Percentiles rank a stretch among this genome's conserved stretches.
phyloP scores from a whole-genome alignment of 2,888 invertebrate species.

The Drosophila pullipes region DNA sequence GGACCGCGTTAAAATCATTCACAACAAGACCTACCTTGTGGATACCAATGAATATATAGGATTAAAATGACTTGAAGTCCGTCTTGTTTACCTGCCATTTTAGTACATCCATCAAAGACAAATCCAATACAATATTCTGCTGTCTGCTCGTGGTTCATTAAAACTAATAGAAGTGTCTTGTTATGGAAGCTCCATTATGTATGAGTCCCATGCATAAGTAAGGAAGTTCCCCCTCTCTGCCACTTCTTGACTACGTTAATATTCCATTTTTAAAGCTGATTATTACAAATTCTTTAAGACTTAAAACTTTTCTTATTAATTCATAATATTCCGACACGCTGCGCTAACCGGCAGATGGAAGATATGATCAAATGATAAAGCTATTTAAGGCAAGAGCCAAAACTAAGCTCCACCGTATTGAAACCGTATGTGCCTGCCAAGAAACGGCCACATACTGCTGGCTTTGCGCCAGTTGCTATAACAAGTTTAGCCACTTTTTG shows the following conservation, averaged over 20 bases:
- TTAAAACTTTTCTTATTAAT: not conserved
- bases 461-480: conserved; percentile 63
- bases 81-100: not conserved
- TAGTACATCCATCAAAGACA: not conserved
- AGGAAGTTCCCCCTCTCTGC: not conserved
- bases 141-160: not conserved
- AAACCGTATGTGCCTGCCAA: conserved; percentile 56
- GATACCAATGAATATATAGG: not conserved
- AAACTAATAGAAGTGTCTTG: not conserved
- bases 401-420: not conserved
- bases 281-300: not conserved
- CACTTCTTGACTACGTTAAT: not conserved
- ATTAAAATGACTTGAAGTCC: not conserved
- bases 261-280: not conserved
- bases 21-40: not conserved
- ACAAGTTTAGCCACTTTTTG: conserved; percentile 76
- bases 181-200: not conserved
- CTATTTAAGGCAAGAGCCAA: conserved; percentile 18
- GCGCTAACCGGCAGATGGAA: conserved; percentile 18
- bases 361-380: conserved; percentile 35
- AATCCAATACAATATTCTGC: not conserved
- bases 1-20: not conserved
- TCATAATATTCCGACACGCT: not conserved
- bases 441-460: conserved; percentile 47
- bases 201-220: not conserved